Conservation (phyloP, 1,140 invertebrate species). For the Cydia splendana region DNA sequence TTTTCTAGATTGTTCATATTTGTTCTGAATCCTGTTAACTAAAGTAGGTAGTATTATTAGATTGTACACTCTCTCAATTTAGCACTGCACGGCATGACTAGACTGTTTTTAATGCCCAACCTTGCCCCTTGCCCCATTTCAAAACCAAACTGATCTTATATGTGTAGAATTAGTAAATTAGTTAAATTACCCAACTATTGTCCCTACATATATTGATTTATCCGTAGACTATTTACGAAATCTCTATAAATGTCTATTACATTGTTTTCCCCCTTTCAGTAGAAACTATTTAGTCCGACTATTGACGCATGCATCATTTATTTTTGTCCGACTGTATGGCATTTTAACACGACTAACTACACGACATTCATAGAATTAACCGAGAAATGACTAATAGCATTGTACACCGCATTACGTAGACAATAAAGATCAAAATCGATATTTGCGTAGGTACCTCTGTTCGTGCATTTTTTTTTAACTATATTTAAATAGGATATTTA, state of each 20-base stretch:
- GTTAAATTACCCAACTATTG: neutral
- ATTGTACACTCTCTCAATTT: neutral
- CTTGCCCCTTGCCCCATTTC: no score
- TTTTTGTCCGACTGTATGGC: neutral
- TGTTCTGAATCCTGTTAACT: neutral
- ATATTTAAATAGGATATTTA: neutral
- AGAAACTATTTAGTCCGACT: neutral
- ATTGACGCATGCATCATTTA: neutral
- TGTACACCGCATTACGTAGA: neutral
- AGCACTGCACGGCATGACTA: neutral
- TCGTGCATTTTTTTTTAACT: neutral
- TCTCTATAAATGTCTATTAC: neutral
- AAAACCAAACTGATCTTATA: no score
- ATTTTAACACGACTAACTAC: neutral
- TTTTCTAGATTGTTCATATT: neutral
- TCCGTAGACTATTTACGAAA: neutral
- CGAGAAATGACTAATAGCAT: neutral
- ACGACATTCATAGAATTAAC: slow-evolving; percentile 7
- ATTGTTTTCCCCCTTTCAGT: neutral
- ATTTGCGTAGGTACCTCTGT: neutral
- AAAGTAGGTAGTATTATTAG: neutral
- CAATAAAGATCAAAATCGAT: neutral
- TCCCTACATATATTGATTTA: neutral
- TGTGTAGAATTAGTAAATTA: no score
- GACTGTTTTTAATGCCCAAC: neutral